These are phyloP conservation scores for Malurus melanocephalus DNA, from an alignment of 2,113 vertebrate species.

Conservation along the genomic window DNA sequence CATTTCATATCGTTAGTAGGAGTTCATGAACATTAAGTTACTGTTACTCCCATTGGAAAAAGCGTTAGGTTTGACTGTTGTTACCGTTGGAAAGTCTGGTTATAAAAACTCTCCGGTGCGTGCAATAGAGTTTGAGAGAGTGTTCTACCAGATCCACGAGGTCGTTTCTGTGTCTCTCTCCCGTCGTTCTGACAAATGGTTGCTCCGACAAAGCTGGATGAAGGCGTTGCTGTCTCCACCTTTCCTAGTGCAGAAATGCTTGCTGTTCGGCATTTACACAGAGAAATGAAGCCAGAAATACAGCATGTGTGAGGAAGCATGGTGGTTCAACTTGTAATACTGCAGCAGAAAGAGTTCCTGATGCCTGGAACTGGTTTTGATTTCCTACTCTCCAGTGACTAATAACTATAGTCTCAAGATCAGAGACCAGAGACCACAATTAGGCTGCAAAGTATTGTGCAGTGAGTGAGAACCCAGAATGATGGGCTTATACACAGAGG, in stretches of 20 bases:
- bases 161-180: no score
- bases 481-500: not conserved
- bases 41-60: no score
- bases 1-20: no score
- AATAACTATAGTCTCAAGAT: not conserved
- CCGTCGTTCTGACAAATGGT: no score
- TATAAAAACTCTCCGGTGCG: no score
- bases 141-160: no score
- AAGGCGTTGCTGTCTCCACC: not conserved
- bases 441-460: not conserved
- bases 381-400: not conserved
- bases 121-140: no score
- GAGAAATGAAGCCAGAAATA: not conserved
- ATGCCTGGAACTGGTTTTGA: not conserved
- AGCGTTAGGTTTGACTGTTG: no score
- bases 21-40: no score
- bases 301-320: not conserved
- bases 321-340: not conserved
- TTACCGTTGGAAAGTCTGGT: no score
- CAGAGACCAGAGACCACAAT: not conserved
- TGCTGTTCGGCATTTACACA: not conserved
- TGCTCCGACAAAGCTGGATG: not conserved
- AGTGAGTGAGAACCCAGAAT: not conserved
- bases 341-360: not conserved
- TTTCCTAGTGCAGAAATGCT: not conserved